phyloP scores from a whole-genome alignment of 2,113 vertebrate species.

The Oriolus oriolus region DNA sequence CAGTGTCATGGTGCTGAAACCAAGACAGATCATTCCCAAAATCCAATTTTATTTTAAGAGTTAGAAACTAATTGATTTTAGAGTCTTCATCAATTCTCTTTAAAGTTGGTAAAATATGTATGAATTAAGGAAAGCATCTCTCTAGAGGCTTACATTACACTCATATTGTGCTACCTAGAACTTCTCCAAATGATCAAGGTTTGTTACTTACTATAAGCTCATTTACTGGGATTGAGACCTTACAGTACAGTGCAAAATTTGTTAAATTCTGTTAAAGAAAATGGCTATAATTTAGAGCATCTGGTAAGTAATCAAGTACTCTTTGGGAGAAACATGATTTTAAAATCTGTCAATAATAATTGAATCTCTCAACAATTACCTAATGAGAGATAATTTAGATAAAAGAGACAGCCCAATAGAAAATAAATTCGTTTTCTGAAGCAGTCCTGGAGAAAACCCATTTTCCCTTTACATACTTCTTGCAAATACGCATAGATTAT shows the following conservation, averaged over 20 bases:
- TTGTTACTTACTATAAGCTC: neutral
- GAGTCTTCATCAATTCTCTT: neutral
- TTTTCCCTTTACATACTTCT: neutral
- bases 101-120: neutral
- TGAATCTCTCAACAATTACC: neutral
- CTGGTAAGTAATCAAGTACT: neutral
- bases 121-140: neutral
- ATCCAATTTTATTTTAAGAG: neutral
- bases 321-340: neutral
- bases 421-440: neutral
- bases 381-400: neutral
- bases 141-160: neutral
- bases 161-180: neutral
- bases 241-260: neutral
- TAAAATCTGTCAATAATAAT: neutral
- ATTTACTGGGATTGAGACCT: neutral
- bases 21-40: neutral
- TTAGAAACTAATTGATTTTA: neutral
- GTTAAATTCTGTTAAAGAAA: neutral
- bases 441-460: fast-evolving
- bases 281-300: neutral
- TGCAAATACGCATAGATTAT: neutral
- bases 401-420: neutral
- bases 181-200: neutral
- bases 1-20: neutral